Evolutionary conservation across 2,888 invertebrate genomes (phyloP).

Genomic region (Willowsia nigromaculata): DNA sequence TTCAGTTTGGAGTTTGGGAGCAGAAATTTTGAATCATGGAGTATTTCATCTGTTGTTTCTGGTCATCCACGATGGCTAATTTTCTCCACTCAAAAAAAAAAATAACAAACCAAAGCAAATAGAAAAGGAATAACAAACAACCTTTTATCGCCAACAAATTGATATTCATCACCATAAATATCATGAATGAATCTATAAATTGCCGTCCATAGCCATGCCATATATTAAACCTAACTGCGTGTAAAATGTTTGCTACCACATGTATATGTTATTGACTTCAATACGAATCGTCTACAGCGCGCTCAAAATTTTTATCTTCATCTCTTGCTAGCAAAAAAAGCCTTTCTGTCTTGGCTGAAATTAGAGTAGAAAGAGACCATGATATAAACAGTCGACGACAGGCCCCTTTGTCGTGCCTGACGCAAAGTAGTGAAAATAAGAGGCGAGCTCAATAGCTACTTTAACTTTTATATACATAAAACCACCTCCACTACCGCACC

Average conservation of each 20-base stretch:
- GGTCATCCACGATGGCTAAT: too few species aligned
- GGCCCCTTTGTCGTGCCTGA: background rate
- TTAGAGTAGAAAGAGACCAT: background rate
- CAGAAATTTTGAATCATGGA: background rate
- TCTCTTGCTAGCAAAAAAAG: constrained; percentile 41
- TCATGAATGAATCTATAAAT: background rate
- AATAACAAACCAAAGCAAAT: background rate
- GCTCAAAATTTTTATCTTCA: constrained; percentile 29
- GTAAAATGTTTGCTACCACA: background rate
- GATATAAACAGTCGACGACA: background rate
- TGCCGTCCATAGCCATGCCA: too few species aligned
- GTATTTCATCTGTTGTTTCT: too few species aligned
- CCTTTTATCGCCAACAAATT: constrained; percentile 75
- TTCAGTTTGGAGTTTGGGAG: background rate
- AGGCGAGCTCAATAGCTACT: constrained; percentile 59
- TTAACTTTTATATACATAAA: constrained; percentile 44
- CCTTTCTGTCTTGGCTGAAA: constrained; percentile 23
- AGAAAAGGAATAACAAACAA: constrained; percentile 73
- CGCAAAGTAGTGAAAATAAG: constrained; percentile 50
- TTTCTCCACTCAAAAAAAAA: too few species aligned
- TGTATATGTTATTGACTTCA: background rate
- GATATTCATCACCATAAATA: constrained; percentile 71
- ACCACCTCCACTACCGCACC: constrained; percentile 31
- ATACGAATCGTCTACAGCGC: background rate
- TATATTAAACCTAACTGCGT: too few species aligned